These are phyloP conservation scores for Buathra laborator DNA, from an alignment of 2,888 invertebrate species.

Conservation along the genomic window DNA sequence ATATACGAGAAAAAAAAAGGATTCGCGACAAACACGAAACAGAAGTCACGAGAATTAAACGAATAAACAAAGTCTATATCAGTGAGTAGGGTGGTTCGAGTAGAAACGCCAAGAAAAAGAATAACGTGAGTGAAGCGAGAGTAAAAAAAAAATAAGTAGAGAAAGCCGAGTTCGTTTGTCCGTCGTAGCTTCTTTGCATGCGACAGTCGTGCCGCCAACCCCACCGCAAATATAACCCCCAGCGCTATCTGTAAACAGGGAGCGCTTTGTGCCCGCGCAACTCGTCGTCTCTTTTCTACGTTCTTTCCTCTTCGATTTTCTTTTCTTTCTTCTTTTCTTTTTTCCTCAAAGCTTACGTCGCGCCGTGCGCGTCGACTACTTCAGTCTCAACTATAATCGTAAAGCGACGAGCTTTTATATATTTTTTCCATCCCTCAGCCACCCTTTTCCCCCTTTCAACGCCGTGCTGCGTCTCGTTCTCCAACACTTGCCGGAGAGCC, in stretches of 20 bases:
- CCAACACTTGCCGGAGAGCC: slow-evolving; percentile 1
- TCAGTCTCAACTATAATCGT: slow-evolving; percentile 34
- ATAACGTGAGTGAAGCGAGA: slow-evolving; percentile 17
- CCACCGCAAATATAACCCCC: slow-evolving; percentile 74
- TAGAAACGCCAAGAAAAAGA: slow-evolving; percentile 40
- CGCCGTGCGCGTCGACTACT: slow-evolving; percentile 23
- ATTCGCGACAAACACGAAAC: slow-evolving; percentile 7
- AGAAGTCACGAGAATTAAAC: slow-evolving; percentile 15
- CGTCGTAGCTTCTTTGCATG: slow-evolving; percentile 68
- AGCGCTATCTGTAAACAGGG: slow-evolving; percentile 73
- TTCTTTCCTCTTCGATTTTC: slow-evolving; percentile 22
- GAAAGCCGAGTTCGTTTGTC: slow-evolving; percentile 57
- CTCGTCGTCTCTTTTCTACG: slow-evolving; percentile 15
- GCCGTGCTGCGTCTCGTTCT: background rate
- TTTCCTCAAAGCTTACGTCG: slow-evolving; percentile 35
- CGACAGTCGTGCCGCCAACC: slow-evolving; percentile 66
- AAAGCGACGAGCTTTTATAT: slow-evolving; percentile 42
- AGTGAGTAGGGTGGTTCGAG: slow-evolving; percentile 4
- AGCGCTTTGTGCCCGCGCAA: slow-evolving; percentile 72
- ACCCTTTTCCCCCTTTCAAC: background rate
- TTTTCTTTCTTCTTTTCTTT: slow-evolving; percentile 15
- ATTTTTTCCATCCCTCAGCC: background rate
- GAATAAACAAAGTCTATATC: slow-evolving; percentile 32
- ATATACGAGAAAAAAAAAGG: background rate
- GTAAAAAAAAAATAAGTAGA: slow-evolving; percentile 30